A percentile compares a stretch with the other conserved stretches of the same genome.
These are phyloP conservation scores for Cnemophilus loriae DNA, from an alignment of 2,113 vertebrate species.

Conservation along the genomic window DNA sequence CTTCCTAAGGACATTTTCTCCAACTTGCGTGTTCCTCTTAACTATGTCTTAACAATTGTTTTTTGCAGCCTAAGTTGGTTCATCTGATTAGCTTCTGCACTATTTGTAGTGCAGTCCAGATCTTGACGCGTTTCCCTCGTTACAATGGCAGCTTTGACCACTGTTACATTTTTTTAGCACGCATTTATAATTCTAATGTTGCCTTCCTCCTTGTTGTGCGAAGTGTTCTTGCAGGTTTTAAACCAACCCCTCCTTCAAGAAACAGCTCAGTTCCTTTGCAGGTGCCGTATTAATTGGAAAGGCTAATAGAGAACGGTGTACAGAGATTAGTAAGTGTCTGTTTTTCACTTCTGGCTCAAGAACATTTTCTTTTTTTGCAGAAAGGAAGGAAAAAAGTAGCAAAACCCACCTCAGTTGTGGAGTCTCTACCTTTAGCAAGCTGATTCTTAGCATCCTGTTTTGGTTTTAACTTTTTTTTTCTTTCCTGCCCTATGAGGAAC, in stretches of 20 bases:
- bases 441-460: constrained; percentile 55
- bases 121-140: not conserved
- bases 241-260: not conserved
- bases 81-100: not conserved
- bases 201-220: not conserved
- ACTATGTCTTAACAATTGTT: not conserved
- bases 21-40: not conserved
- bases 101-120: not conserved
- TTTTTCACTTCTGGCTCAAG: not conserved
- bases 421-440: constrained; percentile 22
- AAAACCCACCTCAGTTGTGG: not conserved
- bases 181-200: not conserved
- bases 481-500: constrained; percentile 45
- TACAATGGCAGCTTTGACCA: not conserved
- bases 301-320: not conserved
- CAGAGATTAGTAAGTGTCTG: not conserved
- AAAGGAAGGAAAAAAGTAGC: not conserved
- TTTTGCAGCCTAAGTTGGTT: not conserved
- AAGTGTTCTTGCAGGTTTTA: not conserved
- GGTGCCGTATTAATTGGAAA: not conserved
- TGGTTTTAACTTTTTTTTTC: constrained; percentile 3
- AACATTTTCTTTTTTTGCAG: not conserved
- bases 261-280: not conserved
- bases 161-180: not conserved
- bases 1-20: not conserved